Conservation (phyloP, 1,140 invertebrate species). For the Dendroctonus ponderosae region DNA sequence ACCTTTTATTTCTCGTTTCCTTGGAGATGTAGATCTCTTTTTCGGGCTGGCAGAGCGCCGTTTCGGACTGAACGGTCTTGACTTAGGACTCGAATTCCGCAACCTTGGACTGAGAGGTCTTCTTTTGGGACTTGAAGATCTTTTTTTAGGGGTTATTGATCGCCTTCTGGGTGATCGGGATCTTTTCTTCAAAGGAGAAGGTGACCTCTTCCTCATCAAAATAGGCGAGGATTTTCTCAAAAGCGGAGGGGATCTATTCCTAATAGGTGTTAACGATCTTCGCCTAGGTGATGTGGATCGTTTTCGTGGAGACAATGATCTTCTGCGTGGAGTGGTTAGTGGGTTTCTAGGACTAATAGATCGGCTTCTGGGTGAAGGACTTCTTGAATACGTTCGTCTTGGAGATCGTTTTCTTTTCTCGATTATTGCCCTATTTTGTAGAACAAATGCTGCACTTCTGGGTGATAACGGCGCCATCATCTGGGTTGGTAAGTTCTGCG, state of each 20-base stretch:
- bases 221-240: background rate
- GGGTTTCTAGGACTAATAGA: constrained; percentile 18
- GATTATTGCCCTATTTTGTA: constrained; percentile 49
- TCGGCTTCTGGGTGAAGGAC: constrained; percentile 35
- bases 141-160: constrained; percentile 15
- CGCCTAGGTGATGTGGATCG: constrained; percentile 17
- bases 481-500: constrained; percentile 42
- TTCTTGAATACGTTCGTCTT: constrained; percentile 43
- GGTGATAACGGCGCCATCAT: constrained; percentile 49
- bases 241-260: constrained; percentile 16
- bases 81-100: constrained; percentile 13
- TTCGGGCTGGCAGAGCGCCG: background rate
- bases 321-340: constrained; percentile 1
- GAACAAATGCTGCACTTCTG: constrained; percentile 49
- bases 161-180: constrained; percentile 27
- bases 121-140: constrained; percentile 13
- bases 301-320: constrained; percentile 36
- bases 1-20: constrained; percentile 30
- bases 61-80: constrained; percentile 8
- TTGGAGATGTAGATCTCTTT: constrained; percentile 33
- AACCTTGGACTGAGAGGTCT: constrained; percentile 12
- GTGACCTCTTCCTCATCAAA: constrained; percentile 23
- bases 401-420: constrained; percentile 48
- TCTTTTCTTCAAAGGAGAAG: constrained; percentile 33
- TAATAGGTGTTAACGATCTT: constrained; percentile 9